phyloP scores from a whole-genome alignment of 2,888 invertebrate genomes.

The Andrena dorsata region DNA sequence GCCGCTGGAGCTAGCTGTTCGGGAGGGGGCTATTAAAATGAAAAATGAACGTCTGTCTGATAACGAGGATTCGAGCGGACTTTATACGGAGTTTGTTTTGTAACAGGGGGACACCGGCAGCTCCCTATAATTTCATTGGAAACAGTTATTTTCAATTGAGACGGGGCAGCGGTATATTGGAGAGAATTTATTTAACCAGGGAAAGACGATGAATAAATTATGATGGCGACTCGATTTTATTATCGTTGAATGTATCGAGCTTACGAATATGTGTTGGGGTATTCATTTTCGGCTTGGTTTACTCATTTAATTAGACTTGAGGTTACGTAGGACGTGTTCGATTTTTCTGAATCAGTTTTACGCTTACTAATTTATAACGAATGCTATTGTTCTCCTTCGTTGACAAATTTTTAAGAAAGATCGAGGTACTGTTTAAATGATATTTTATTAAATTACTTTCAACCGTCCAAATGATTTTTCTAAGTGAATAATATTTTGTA shows the following conservation, averaged over 20 bases:
- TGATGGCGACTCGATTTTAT: conserved; percentile 19
- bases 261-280: not conserved
- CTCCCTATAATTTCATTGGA: conserved; percentile 32
- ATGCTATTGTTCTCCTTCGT: conserved; percentile 12
- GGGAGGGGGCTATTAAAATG: conserved; percentile 58
- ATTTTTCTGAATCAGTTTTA: conserved; percentile 32
- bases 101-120: not conserved
- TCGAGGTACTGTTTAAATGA: too few species aligned
- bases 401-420: not conserved
- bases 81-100: conserved; percentile 41
- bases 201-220: conserved; percentile 37
- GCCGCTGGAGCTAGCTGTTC: conserved; percentile 12
- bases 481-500: too few species aligned
- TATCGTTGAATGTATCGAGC: conserved; percentile 20
- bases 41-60: conserved; percentile 58
- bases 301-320: conserved; percentile 45
- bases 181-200: conserved; percentile 8
- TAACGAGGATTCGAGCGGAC: conserved; percentile 59
- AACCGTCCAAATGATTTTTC: too few species aligned
- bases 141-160: conserved; percentile 34
- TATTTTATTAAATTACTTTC: too few species aligned
- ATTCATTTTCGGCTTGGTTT: conserved; percentile 29
- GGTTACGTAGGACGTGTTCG: conserved; percentile 42
- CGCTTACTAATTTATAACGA: conserved; percentile 49
- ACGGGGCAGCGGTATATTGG: not conserved